Evolutionary conservation across 2,113 vertebrate genomes (phyloP).

Genomic region (Hypomesus transpacificus): DNA sequence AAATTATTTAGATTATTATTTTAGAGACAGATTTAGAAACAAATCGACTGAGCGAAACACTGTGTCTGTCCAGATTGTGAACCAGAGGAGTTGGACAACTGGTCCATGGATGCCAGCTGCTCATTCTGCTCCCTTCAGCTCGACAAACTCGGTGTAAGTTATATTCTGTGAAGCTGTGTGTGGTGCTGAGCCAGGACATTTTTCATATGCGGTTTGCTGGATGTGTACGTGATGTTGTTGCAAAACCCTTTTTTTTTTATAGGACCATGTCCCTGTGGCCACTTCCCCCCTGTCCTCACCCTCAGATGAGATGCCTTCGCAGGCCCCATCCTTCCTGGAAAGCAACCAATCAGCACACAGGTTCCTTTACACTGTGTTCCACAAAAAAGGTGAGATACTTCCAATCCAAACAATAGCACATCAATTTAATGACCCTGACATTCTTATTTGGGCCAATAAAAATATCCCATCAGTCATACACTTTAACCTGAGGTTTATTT

Average conservation of each 20-base stretch:
- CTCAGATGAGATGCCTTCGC: constrained; percentile 90
- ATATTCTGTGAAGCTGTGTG: neutral
- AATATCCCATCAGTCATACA: too few species aligned
- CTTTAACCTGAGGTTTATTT: neutral
- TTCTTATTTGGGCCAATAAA: too few species aligned
- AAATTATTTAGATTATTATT: neutral
- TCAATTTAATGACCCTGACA: too few species aligned
- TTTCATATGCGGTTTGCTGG: neutral
- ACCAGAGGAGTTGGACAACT: constrained; percentile 94
- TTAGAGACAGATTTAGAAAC: neutral
- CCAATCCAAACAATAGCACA: too few species aligned
- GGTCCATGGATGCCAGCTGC: constrained; percentile 89
- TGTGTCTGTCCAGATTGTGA: constrained; percentile 87
- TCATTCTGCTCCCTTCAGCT: constrained; percentile 94
- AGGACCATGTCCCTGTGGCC: constrained; percentile 82
- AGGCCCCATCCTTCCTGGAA: constrained; percentile 88
- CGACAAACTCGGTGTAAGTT: constrained; percentile 92
- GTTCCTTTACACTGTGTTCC: constrained; percentile 98
- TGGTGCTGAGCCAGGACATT: neutral
- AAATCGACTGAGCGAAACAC: constrained; percentile 1
- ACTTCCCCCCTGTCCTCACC: constrained; percentile 88
- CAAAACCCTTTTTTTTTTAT: constrained; percentile 35
- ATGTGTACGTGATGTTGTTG: neutral
- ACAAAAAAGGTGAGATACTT: constrained; percentile 84
- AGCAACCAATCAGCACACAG: constrained; percentile 91